A percentile compares a stretch with the other conserved stretches of the same genome.
phyloP scores from a whole-genome alignment of 2,113 vertebrate genomes.

The Cercopithecus mona region DNA sequence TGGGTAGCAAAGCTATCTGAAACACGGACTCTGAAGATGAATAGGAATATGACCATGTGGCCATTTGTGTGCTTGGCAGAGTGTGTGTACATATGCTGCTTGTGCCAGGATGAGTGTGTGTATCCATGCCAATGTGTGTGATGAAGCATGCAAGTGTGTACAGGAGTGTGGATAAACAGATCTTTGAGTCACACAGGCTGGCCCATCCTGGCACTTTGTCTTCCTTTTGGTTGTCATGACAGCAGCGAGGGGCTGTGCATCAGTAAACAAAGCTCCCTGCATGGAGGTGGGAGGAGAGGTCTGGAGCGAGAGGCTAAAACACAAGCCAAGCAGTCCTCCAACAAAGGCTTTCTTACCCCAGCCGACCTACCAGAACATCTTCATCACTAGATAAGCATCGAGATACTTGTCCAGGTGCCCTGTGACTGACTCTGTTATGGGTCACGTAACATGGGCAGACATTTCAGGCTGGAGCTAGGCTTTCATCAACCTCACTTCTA shows the following conservation, averaged over 20 bases:
- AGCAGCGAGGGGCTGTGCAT: conserved; percentile 64
- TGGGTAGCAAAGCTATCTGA: neutral
- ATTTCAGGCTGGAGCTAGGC: neutral
- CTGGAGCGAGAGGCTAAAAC: neutral
- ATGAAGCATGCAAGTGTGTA: conserved; percentile 40
- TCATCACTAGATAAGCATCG: neutral
- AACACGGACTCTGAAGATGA: neutral
- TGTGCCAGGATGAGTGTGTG: neutral
- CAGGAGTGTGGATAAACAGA: conserved; percentile 23
- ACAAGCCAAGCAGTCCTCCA: neutral
- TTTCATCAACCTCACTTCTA: neutral
- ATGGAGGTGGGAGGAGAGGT: neutral
- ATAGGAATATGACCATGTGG: neutral
- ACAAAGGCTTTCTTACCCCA: neutral
- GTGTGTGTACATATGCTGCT: neutral
- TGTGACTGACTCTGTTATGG: neutral
- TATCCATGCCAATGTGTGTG: neutral
- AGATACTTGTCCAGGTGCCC: neutral
- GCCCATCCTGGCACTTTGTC: conserved; percentile 68
- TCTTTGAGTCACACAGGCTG: conserved; percentile 63
- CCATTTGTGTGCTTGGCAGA: conserved; percentile 34
- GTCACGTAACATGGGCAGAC: neutral
- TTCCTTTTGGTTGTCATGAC: conserved; percentile 76
- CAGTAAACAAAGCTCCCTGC: conserved; percentile 70
- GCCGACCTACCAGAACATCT: neutral